Evolutionary conservation across 2,113 vertebrate species (phyloP), one percentile per base, ranked within the genome.

Genomic region (Piprites chloris): DNA sequence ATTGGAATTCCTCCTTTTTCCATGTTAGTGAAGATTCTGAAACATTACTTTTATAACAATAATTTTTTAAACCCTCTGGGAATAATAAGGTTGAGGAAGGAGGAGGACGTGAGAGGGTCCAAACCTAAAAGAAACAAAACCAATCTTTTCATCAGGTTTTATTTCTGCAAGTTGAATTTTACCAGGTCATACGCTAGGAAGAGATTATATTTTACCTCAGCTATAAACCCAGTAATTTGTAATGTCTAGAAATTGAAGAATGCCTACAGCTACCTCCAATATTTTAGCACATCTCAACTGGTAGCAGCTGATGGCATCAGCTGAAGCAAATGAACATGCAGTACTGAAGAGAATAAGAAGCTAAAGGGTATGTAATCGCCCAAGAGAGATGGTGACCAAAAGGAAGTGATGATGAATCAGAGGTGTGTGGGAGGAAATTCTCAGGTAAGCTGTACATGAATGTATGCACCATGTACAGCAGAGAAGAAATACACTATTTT

Each of bases 401-500:
- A 74, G 33, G 35, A 88, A 33, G 19, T 14, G 23, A 35, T 50
- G 63, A 67, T 12, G 30, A 85, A 5, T 49, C 91, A 91, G 44
- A 79, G 7, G 6, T 35, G 37, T 32, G 49, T 42, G 37, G 55
- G 41, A 92, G 93, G 39, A 83, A 77, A 88, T 55, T 76, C 47
- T 86, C 68, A 67, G 50, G 47, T 50, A 63, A 90, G 26, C 12
- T 42, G 21, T 22, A 65, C 14, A 26, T 15, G 32, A 79, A 75
- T 21, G 6, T 9, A 59, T 18, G 28, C 26, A 72, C 8, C 5
- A 5, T 11, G 42, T 55, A 55, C 30, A 83, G n/a, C 42, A 80
- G 37, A 0, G 0, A 76, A 73, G 41, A 76, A 65, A 73, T 37
- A n/a, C 8, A 37, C 35, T 56, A 4, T 53, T 73, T 66, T n/a